Percentiles rank a stretch among this genome's conserved stretches.
phyloP scores from a whole-genome alignment of 2,888 invertebrate genomes.

The Drosophila kambysellisi region DNA sequence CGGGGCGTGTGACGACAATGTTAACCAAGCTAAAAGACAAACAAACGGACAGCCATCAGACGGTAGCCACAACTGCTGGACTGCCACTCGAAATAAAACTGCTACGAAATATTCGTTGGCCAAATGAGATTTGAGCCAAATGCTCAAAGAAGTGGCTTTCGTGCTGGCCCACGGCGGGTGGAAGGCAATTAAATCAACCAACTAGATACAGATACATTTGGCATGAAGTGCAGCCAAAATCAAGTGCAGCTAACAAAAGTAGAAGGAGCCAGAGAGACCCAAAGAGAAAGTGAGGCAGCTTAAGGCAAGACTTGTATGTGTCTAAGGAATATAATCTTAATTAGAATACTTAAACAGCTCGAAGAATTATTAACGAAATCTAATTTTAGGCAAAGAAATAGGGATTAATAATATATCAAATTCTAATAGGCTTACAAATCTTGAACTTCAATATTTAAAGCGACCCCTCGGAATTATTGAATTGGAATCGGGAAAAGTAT shows the following conservation, averaged over 20 bases:
- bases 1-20: conserved; percentile 40
- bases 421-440: background rate
- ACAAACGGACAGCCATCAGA: conserved; percentile 80
- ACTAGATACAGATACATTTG: conserved; percentile 18
- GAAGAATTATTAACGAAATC: background rate
- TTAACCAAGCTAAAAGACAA: conserved; percentile 78
- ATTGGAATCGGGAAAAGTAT: background rate
- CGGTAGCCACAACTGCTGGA: conserved; percentile 67
- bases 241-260: background rate
- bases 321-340: background rate
- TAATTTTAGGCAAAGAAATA: background rate
- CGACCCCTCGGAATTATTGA: background rate
- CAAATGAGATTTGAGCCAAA: conserved; percentile 43
- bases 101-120: conserved; percentile 47
- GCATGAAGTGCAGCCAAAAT: conserved; percentile 10
- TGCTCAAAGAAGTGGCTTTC: conserved; percentile 49
- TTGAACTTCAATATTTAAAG: background rate
- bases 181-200: conserved; percentile 48
- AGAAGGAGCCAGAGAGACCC: background rate
- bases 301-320: background rate
- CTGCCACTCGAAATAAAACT: conserved; percentile 50
- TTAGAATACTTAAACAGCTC: background rate
- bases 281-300: background rate
- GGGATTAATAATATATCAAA: background rate
- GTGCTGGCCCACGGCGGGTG: conserved; percentile 57